Base-by-base conservation (phyloP, 2,888 invertebrate species). In the Graphium colonna region DNA sequence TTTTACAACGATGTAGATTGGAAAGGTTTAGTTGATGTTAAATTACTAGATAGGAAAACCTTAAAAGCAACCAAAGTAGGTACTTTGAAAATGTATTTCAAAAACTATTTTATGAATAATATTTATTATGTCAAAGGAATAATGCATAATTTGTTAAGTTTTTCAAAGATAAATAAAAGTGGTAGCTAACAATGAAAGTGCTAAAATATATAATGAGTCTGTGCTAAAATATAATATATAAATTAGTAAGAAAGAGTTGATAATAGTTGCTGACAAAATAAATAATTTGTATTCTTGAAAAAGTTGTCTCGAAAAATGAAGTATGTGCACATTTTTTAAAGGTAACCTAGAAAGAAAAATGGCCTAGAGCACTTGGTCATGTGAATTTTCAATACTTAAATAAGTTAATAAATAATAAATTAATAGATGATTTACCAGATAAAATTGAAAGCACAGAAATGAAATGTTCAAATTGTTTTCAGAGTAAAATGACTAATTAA, bases 381-480 rank as follows among this genome's bases (percentile, higher is more conserved):
- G 58, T 62, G 36, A 64, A 61, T 47, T 64, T 66, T 59, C 55
- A 59, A 36, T 58, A 61, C 52, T 55, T 64, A 58, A 21, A 21
- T 21, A 21, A 21, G 5, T 21, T 21, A 21, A 5, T 21, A 21
- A 5, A 21, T 5, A 5, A 5, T 21, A 21, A 21, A 21, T 21
- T 21, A 21, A 5, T 21, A 21, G 21, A 21, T 5, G 21, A 5
- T 21, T 21, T 65, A 33, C 65, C 64, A 9, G 57, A 65, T 26
- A 52, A 64, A 9, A 60, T 64, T 51, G 61, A 63, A 60, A 55
- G 7, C 12, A 55, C 10, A 4, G 21, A 21, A 21, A 21, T 21
- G 21, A 21, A 21, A 21, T 21, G 21, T 21, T 21, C 21, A 21
- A 21, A 21, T 21, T 3, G 5, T 21, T 3, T 21, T 21, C 2